Percentiles rank a stretch among this genome's conserved stretches.
Evolutionary conservation across 1,140 invertebrate species (phyloP).

Genomic region (Monochamus saltuarius): DNA sequence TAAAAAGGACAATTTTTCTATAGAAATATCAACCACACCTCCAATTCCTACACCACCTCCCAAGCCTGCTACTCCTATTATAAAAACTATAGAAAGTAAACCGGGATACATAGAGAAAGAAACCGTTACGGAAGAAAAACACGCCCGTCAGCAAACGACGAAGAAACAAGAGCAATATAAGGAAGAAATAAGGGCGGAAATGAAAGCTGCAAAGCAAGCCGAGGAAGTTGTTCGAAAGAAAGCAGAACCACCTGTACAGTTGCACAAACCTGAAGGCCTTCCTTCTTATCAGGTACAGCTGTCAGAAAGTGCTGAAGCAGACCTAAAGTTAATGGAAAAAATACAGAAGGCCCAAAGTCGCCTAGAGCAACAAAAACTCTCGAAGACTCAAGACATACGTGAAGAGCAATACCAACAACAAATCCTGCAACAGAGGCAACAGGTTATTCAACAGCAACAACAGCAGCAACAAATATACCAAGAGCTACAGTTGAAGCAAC

Average conservation of each 20-base stretch:
- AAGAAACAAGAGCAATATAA: conserved; percentile 18
- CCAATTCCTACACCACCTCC: conserved; percentile 30
- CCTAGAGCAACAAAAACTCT: conserved; percentile 27
- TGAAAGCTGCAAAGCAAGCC: conserved; percentile 35
- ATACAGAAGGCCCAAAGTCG: conserved; percentile 27
- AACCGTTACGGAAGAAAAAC: conserved; percentile 32
- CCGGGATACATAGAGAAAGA: conserved; percentile 23
- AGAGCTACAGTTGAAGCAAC: not conserved
- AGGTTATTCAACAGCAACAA: conserved; percentile 1
- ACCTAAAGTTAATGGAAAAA: conserved; percentile 37
- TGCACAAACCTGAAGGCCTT: conserved; percentile 58
- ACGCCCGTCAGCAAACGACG: conserved; percentile 12
- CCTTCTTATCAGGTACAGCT: conserved; percentile 44
- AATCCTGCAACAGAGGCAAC: not conserved
- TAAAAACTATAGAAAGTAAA: conserved; percentile 28
- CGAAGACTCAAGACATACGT: conserved; percentile 4
- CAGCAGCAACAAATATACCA: conserved; percentile 11
- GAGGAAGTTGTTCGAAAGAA: conserved; percentile 41
- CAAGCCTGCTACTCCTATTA: conserved; percentile 25
- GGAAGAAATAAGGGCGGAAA: conserved; percentile 21
- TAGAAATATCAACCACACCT: conserved; percentile 39
- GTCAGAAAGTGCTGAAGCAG: conserved; percentile 36
- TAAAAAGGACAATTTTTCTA: conserved; percentile 40
- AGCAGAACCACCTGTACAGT: conserved; percentile 48
- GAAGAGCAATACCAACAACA: not conserved